A percentile compares a stretch with the other conserved stretches of the same genome.
phyloP scores from a whole-genome alignment of 2,113 vertebrate genomes.

The Procapra przewalskii region DNA sequence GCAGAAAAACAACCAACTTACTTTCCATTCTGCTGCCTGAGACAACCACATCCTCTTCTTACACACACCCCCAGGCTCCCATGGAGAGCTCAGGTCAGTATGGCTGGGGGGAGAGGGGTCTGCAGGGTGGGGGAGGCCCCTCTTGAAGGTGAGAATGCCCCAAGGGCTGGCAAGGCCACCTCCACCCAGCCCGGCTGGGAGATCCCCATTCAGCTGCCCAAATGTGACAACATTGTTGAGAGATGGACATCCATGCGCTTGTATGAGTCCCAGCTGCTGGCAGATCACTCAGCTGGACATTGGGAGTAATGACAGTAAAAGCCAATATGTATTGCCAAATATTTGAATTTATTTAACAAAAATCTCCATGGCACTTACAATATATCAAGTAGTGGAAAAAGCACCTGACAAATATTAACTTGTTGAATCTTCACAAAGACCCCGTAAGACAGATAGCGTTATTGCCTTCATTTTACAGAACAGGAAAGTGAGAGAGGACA shows the following conservation, averaged over 20 bases:
- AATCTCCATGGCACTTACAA: neutral
- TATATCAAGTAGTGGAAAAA: neutral
- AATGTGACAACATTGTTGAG: neutral
- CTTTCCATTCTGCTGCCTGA: conserved; percentile 1
- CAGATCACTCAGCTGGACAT: neutral
- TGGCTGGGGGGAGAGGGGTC: neutral
- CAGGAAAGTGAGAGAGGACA: neutral
- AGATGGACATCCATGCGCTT: neutral
- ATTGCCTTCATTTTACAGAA: neutral
- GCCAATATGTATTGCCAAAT: neutral
- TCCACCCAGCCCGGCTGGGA: neutral
- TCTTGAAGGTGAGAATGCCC: neutral
- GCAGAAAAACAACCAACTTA: neutral
- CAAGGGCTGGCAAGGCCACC: neutral
- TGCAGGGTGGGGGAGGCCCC: no score
- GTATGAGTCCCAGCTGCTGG: neutral
- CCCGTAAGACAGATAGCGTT: neutral
- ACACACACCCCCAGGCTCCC: neutral
- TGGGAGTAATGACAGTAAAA: neutral
- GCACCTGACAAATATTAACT: neutral
- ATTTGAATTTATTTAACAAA: neutral
- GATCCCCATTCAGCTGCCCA: neutral
- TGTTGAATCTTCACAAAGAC: neutral
- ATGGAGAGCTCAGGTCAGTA: conserved; percentile 74
- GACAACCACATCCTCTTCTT: conserved; percentile 41